Conservation (phyloP, 2,797 vertebrate genomes). For the Crocidura indochinensis region DNA sequence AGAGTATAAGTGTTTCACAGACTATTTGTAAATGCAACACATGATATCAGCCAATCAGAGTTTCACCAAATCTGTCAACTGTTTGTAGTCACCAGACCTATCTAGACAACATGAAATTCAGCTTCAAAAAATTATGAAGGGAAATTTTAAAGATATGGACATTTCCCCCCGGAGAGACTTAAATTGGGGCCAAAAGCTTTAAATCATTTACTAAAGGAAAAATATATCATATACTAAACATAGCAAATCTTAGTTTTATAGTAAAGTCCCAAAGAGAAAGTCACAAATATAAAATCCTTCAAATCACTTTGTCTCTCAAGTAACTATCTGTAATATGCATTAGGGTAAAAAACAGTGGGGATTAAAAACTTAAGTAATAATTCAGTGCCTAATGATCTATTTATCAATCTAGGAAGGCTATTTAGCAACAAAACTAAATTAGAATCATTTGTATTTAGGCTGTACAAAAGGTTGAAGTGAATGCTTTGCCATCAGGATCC, state of each 20-base stretch:
- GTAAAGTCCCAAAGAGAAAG: constrained; percentile 13
- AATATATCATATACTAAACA: background rate
- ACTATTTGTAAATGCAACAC: background rate
- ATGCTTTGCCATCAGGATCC: background rate
- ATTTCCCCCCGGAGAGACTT: background rate
- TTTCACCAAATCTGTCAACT: constrained; percentile 9
- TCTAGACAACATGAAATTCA: background rate
- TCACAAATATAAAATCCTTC: background rate
- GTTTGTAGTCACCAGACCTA: background rate
- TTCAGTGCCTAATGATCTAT: constrained; percentile 36
- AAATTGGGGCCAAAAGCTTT: background rate
- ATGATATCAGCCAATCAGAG: background rate
- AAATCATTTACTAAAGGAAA: background rate
- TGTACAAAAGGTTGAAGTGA: background rate
- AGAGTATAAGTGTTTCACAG: background rate
- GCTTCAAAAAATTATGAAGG: background rate
- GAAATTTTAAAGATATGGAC: background rate
- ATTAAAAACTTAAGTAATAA: constrained; percentile 65
- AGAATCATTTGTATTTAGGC: background rate
- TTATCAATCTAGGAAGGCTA: constrained; percentile 14
- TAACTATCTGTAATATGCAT: background rate
- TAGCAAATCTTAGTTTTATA: background rate
- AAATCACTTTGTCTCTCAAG: background rate
- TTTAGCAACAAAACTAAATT: constrained; percentile 30
- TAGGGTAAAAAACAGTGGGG: background rate